Conservation (phyloP, 1,140 invertebrate species). For the Gryon sp. region DNA sequence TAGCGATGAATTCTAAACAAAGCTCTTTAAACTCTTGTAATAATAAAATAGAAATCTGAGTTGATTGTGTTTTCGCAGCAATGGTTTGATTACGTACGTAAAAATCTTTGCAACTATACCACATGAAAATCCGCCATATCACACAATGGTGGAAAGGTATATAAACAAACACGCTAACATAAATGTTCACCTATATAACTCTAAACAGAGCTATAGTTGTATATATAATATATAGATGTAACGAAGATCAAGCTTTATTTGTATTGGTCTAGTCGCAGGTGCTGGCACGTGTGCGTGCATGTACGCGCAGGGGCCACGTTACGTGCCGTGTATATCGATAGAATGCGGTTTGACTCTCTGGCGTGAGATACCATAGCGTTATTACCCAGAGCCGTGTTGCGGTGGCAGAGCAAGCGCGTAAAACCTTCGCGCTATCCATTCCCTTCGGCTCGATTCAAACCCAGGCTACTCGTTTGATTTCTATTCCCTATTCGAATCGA, state of each 20-base stretch:
- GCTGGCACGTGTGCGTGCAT: conserved; percentile 59
- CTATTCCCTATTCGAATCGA: conserved; percentile 59
- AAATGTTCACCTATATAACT: conserved; percentile 22
- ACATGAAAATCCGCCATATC: conserved; percentile 9
- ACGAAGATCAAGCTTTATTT: conserved; percentile 50
- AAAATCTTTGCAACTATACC: conserved; percentile 34
- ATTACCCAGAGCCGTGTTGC: conserved; percentile 63
- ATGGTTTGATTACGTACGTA: conserved; percentile 39
- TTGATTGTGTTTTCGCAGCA: conserved; percentile 13
- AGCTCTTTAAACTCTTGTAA: conserved; percentile 19
- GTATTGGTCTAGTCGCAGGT: conserved; percentile 62
- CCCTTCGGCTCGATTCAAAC: conserved; percentile 50
- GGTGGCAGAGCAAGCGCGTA: conserved; percentile 63
- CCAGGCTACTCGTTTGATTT: conserved; percentile 62
- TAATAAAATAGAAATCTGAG: conserved; percentile 23
- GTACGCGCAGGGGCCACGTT: conserved; percentile 50
- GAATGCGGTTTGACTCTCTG: conserved; percentile 63
- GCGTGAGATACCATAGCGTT: conserved; percentile 61
- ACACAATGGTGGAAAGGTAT: conserved; percentile 47
- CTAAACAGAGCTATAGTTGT: conserved; percentile 40
- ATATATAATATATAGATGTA: conserved; percentile 42
- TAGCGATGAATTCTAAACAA: conserved; percentile 14
- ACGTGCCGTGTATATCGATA: conserved; percentile 64
- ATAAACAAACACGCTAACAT: conserved; percentile 32
- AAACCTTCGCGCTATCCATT: conserved; percentile 63